These are phyloP conservation scores for Mastomys coucha DNA, from an alignment of 2,113 vertebrate species.

Conservation along the genomic window DNA sequence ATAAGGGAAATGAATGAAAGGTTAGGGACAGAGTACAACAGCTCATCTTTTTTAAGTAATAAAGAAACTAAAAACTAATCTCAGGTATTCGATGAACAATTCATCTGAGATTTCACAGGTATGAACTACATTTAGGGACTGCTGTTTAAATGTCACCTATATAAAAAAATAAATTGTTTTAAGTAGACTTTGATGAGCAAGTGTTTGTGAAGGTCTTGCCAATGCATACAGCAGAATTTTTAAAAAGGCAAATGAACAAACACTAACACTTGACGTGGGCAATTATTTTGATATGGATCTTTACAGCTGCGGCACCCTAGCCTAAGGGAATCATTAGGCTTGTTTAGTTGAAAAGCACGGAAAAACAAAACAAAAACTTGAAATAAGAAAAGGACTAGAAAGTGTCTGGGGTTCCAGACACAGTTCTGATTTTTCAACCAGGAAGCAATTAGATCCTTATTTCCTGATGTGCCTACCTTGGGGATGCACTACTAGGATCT, in stretches of 20 bases:
- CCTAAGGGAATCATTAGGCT: not conserved
- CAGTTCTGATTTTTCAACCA: not conserved
- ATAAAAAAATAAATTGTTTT: conserved; percentile 56
- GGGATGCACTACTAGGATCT: not conserved
- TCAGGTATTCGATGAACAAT: not conserved
- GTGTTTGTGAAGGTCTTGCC: conserved; percentile 56
- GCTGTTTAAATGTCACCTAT: conserved; percentile 53
- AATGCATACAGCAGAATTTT: conserved; percentile 69
- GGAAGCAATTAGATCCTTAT: not conserved
- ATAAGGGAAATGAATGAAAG: not conserved
- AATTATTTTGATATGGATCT: conserved; percentile 50
- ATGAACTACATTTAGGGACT: conserved; percentile 23
- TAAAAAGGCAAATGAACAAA: conserved; percentile 57
- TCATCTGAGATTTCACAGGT: conserved; percentile 70
- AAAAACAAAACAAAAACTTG: not conserved
- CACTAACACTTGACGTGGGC: not conserved
- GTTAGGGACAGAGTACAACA: not conserved
- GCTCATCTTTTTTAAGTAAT: not conserved
- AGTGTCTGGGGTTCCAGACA: not conserved
- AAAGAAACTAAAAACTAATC: conserved; percentile 21
- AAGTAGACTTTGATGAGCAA: conserved; percentile 73
- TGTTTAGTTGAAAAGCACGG: not conserved
- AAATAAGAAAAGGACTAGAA: not conserved
- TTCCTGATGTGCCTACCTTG: not conserved
- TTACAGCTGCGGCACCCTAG: not conserved